These are phyloP conservation scores for Carassius auratus DNA, from an alignment of 2,113 vertebrate genomes.

Conservation along the genomic window DNA sequence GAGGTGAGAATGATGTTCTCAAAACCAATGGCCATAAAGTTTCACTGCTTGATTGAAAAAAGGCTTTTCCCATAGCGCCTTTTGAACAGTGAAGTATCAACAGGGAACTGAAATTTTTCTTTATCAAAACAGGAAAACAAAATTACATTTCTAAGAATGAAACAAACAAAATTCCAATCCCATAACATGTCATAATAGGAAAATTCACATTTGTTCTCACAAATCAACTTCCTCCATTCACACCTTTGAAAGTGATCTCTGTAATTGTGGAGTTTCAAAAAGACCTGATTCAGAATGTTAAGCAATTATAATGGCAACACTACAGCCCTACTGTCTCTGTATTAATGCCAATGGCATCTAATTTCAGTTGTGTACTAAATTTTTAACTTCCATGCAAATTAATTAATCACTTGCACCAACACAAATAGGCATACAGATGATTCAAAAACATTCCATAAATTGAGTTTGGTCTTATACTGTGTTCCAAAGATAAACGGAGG, in stretches of 20 bases:
- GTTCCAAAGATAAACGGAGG: no score
- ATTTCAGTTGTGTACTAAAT: background rate
- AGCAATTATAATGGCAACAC: background rate
- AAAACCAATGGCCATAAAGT: no score
- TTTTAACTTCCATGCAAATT: background rate
- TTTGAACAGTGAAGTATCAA: no score
- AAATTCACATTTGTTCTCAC: background rate
- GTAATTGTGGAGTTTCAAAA: slow-evolving; percentile 5
- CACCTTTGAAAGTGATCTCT: background rate
- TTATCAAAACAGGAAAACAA: background rate
- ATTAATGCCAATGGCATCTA: background rate
- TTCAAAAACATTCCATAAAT: background rate
- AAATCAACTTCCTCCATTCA: background rate
- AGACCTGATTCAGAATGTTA: background rate
- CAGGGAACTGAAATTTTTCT: background rate
- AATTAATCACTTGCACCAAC: background rate
- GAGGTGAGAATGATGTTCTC: no score
- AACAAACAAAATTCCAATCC: background rate
- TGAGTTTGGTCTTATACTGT: background rate
- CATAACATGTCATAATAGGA: background rate
- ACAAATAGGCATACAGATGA: background rate
- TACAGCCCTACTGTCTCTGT: slow-evolving; percentile 7
- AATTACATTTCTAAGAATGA: background rate
- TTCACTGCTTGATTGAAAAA: no score
- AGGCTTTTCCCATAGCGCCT: no score